Percentiles rank a stretch among this genome's conserved stretches.
phyloP scores from a whole-genome alignment of 2,797 vertebrate species.

The Falco novaeseelandiae region DNA sequence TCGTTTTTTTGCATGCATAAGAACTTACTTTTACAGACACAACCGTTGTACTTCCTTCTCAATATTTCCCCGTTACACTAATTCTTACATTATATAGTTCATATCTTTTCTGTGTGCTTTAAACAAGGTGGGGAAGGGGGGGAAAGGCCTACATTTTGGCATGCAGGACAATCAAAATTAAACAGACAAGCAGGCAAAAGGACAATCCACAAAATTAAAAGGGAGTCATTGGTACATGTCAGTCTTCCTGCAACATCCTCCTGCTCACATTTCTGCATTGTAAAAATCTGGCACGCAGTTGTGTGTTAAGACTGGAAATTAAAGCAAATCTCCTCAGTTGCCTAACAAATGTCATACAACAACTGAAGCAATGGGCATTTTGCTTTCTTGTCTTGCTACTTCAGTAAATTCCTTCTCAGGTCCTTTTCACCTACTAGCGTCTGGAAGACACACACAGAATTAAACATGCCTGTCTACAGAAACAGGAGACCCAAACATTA shows the following conservation, averaged over 20 bases:
- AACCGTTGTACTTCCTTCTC: not conserved
- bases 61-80: not conserved
- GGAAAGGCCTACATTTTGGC: not conserved
- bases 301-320: slow-evolving; percentile 9
- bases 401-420: not conserved
- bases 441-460: not conserved
- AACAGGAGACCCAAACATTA: not conserved
- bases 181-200: too few species aligned
- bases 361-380: not conserved
- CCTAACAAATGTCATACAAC: not conserved
- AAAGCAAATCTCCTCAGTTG: not conserved
- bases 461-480: not conserved
- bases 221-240: not conserved
- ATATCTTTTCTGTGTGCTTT: not conserved
- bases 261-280: not conserved
- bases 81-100: not conserved
- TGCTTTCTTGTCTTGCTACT: not conserved
- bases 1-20: not conserved
- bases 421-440: not conserved
- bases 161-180: slow-evolving; percentile 9
- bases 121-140: not conserved
- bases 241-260: not conserved
- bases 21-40: not conserved
- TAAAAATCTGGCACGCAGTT: not conserved
- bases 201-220: not conserved